phyloP scores from a whole-genome alignment of 2,797 vertebrate species.

The Cottoperca gobio region DNA sequence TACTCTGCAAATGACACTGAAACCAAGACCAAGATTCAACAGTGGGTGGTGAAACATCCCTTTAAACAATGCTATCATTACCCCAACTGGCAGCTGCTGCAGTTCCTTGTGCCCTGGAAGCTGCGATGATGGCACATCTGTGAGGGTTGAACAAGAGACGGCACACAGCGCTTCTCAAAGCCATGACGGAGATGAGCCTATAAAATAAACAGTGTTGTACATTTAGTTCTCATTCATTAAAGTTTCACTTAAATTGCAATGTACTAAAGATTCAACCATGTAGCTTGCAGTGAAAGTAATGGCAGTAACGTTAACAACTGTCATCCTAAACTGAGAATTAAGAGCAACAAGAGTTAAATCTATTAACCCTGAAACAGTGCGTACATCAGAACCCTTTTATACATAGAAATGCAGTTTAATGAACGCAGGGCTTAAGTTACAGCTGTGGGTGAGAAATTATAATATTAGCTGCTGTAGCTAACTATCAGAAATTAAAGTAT shows the following conservation, averaged over 20 bases:
- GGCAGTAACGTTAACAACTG: neutral
- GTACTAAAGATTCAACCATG: too few species aligned
- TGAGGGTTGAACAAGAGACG: slow-evolving; percentile 74
- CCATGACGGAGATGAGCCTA: slow-evolving; percentile 75
- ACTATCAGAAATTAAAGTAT: neutral
- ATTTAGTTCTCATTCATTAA: neutral
- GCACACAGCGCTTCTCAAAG: slow-evolving; percentile 73
- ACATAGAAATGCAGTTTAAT: neutral
- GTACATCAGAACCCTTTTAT: neutral
- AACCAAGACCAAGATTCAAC: too few species aligned
- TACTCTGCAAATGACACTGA: too few species aligned
- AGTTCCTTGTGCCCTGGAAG: slow-evolving; percentile 79
- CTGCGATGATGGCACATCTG: slow-evolving; percentile 66
- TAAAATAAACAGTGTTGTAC: neutral
- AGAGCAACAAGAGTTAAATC: neutral
- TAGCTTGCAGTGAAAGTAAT: neutral
- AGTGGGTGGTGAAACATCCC: too few species aligned
- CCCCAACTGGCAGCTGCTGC: slow-evolving; percentile 63
- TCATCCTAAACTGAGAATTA: neutral
- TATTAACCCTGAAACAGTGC: neutral
- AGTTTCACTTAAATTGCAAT: neutral
- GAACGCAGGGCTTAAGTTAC: neutral
- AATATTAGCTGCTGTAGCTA: neutral
- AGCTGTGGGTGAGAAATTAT: neutral
- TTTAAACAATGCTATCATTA: slow-evolving; percentile 8